phyloP scores from a whole-genome alignment of 2,113 vertebrate species.

The Syngnathus scovelli region DNA sequence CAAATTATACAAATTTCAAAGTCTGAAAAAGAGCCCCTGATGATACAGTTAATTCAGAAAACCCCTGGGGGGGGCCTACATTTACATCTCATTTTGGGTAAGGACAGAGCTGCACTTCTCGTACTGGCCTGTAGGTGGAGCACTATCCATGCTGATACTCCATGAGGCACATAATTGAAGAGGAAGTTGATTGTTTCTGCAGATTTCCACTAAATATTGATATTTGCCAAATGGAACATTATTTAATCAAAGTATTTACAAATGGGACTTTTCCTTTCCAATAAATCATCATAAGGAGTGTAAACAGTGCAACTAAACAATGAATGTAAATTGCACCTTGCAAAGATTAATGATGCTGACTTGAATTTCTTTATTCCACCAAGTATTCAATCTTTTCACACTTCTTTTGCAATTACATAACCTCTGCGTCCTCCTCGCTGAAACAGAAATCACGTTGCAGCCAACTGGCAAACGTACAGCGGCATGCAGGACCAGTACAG shows the following conservation, averaged over 20 bases:
- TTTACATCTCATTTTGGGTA: conserved; percentile 16
- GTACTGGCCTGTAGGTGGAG: conserved; percentile 65
- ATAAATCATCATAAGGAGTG: neutral
- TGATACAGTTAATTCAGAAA: conserved; percentile 30
- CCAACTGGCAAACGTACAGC: conserved; percentile 79
- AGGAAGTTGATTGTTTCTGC: conserved; percentile 22
- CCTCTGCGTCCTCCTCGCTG: neutral
- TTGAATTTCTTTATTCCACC: neutral
- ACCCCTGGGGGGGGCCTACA: conserved; percentile 6
- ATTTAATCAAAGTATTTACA: conserved; percentile 8
- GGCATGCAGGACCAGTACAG: conserved; percentile 80
- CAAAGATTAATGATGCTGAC: neutral
- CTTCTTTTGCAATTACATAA: neutral
- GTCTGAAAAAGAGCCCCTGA: conserved; percentile 29
- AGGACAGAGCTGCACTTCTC: conserved; percentile 21
- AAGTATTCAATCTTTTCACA: neutral
- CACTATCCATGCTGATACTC: conserved; percentile 54
- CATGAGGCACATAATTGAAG: conserved; percentile 10
- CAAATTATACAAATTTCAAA: conserved; percentile 28
- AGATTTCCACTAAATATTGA: conserved; percentile 10
- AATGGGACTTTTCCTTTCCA: neutral
- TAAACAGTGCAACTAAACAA: neutral
- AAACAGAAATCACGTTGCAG: conserved; percentile 67
- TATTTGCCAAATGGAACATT: conserved; percentile 7
- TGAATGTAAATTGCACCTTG: neutral